Base-by-base conservation (phyloP, 2,113 vertebrate species). In the Xenus cinereus region DNA sequence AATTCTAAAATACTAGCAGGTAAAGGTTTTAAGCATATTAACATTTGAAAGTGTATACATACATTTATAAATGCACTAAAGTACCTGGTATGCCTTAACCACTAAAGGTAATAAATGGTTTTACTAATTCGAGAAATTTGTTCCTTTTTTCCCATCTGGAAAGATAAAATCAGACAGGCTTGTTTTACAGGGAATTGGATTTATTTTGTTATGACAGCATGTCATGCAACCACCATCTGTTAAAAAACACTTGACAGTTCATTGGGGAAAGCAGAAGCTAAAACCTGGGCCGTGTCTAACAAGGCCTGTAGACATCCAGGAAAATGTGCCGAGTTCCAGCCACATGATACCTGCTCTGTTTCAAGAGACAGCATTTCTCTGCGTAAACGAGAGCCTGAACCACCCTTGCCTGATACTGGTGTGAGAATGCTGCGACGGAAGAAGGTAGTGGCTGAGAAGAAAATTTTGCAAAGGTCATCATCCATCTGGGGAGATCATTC, bases 131-230 rank as follows among this genome's bases (percentile, higher is more conserved):
- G 32, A 91, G 57, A 89, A 39, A 37, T 33, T 27, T 73, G 7
- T 37, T 80, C 8, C 17, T 30, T 86, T 83, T 53, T 67, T 2
- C 14, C 30, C 62, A 54, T 45, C 23, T 76, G 45, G 69, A 87
- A 91, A 89, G 24, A 84, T 27, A 88, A 64, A 91, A 72, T 66
- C 23, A 78, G 57, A 46, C 35, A 73, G 35, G 62, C 71, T 94
- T 85, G 12, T 84, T 91, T 95, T 76, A 27, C 37, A 78, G 62
- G 59, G 57, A 93, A 73, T 51, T 83, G 33, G 33, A 91, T 93
- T 85, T 91, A 67, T 89, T 89, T 85, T 96, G 27, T 93, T 84
- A 37, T 68, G 90, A 91, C 87, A 95, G 57, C 30, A 68, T 89
- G 84, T 74, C 95, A 80, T 20, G 3, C 48, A 74, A 64, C 46